phyloP scores from a whole-genome alignment of 2,113 vertebrate genomes.

The Cettia cetti region DNA sequence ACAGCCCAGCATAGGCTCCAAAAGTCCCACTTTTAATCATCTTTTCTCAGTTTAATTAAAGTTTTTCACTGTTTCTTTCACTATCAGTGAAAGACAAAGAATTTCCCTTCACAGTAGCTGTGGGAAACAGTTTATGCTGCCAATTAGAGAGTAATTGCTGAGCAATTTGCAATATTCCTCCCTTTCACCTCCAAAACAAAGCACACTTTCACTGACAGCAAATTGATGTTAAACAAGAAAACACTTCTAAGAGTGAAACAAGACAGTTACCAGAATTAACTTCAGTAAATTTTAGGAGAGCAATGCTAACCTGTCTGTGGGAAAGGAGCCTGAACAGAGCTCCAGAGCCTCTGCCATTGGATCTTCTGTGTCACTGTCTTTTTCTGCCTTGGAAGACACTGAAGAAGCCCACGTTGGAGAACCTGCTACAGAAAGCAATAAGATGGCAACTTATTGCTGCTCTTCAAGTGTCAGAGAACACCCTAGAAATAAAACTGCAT shows the following conservation, averaged over 20 bases:
- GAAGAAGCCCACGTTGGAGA: constrained; percentile 56
- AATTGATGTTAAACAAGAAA: not conserved
- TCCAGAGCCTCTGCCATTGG: constrained; percentile 73
- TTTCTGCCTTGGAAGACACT: constrained; percentile 54
- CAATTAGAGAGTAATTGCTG: not conserved
- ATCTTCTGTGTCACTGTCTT: constrained; percentile 61
- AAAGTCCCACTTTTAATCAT: not conserved
- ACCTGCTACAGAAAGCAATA: constrained; percentile 33
- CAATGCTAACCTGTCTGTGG: constrained; percentile 76
- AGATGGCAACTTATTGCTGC: not conserved
- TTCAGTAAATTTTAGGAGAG: not conserved
- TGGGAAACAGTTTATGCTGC: not conserved
- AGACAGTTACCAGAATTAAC: not conserved
- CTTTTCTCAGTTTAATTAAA: not conserved
- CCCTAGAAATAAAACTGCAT: not conserved
- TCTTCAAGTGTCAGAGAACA: not conserved
- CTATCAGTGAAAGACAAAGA: not conserved
- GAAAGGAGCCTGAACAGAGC: constrained; percentile 77
- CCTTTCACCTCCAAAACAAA: not conserved
- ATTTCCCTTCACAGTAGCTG: not conserved
- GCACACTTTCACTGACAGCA: not conserved
- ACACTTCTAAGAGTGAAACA: not conserved
- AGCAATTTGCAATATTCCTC: not conserved
- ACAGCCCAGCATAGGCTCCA: not conserved
- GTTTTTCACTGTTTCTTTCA: not conserved